These are phyloP conservation scores for Pachypsylla venusta DNA, from an alignment of 1,140 invertebrate genomes.

Conservation along the genomic window DNA sequence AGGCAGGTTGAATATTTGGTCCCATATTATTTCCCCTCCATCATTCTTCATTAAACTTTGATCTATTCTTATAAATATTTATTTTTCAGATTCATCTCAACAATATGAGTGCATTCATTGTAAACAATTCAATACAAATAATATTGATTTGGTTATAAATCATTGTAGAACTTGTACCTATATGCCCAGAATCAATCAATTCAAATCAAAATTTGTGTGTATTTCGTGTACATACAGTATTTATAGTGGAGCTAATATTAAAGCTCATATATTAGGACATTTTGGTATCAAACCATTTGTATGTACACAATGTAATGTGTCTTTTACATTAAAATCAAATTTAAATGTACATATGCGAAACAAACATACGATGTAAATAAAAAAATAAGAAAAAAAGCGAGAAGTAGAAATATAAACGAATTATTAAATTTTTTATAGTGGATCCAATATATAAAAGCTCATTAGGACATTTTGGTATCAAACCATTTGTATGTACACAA, in stretches of 20 bases:
- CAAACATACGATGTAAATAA: neutral
- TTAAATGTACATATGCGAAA: neutral
- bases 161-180: neutral
- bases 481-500: neutral
- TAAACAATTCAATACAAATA: neutral
- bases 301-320: neutral
- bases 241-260: neutral
- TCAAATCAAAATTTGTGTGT: constrained; percentile 1
- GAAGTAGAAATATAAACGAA: neutral
- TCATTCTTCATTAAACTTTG: neutral
- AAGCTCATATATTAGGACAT: neutral
- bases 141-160: neutral
- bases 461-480: neutral
- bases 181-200: neutral
- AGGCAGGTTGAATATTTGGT: too few relatives aligned
- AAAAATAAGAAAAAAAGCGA: neutral
- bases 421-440: neutral
- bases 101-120: neutral
- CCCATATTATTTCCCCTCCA: neutral
- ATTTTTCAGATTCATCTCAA: neutral
- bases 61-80: neutral
- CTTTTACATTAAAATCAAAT: neutral
- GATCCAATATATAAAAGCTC: too few relatives aligned
- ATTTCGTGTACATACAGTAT: neutral
- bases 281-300: constrained; percentile 1